These are phyloP conservation scores for Chelonoidis abingdonii DNA, from an alignment of 2,113 vertebrate genomes.

Conservation along the genomic window DNA sequence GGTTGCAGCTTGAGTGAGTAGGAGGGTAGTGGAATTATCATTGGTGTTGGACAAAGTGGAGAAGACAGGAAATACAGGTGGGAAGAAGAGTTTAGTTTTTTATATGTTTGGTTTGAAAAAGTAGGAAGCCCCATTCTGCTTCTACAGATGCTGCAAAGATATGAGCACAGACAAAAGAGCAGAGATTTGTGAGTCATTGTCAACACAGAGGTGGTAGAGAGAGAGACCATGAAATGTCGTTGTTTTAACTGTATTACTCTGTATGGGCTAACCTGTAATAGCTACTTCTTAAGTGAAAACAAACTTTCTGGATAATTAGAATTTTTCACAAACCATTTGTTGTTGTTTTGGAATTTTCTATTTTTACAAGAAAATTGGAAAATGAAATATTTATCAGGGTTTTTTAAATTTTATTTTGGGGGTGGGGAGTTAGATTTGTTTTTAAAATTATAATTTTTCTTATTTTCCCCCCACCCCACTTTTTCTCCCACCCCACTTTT, in stretches of 20 bases:
- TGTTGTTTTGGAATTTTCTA: not conserved
- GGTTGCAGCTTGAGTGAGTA: not conserved
- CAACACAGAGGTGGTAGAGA: not conserved
- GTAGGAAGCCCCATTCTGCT: not conserved
- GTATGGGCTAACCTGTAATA: not conserved
- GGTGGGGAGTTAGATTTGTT: not conserved
- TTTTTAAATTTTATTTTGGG: not conserved
- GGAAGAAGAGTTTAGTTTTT: not conserved
- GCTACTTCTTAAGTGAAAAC: not conserved
- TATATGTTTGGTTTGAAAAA: not conserved
- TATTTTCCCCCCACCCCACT: not conserved
- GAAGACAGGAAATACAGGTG: not conserved
- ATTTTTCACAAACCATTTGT: not conserved
- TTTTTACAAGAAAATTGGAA: not conserved
- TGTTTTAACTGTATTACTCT: not conserved
- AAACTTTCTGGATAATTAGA: not conserved
- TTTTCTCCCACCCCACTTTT: not conserved
- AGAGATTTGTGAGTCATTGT: not conserved
- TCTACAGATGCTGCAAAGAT: not conserved
- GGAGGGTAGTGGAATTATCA: not conserved
- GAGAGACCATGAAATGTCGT: not conserved
- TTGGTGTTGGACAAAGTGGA: not conserved
- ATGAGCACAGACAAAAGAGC: not conserved
- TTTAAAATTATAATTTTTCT: accelerated
- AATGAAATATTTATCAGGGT: not conserved